These are phyloP conservation scores for Eurystomus glaucurus DNA, from an alignment of 2,797 vertebrate species.

Conservation along the genomic window DNA sequence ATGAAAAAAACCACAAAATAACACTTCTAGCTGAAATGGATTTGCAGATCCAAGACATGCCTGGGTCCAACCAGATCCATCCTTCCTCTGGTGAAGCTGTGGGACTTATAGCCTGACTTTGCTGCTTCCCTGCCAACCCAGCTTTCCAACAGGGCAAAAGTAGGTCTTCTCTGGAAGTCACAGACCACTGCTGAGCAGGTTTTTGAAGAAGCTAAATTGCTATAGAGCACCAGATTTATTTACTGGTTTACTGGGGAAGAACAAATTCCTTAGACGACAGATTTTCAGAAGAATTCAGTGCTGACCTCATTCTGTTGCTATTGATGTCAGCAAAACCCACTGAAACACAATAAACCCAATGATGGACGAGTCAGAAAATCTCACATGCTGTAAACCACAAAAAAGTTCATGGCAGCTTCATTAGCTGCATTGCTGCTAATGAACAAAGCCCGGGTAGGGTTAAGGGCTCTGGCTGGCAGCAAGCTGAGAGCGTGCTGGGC, in stretches of 20 bases:
- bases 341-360: constrained; percentile 48
- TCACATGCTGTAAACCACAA: not conserved
- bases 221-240: constrained; percentile 30
- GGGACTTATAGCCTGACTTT: not conserved
- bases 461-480: constrained; percentile 23
- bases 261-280: constrained; percentile 37
- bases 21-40: fast-evolving
- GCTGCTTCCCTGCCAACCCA: not conserved
- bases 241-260: constrained; percentile 18
- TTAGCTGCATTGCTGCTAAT: not conserved
- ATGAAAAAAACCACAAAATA: not conserved
- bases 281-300: constrained; percentile 44
- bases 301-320: constrained; percentile 62
- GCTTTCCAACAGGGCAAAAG: not conserved
- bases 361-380: constrained; percentile 47
- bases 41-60: not conserved
- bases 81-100: not conserved
- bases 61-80: not conserved
- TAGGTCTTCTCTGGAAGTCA: not conserved
- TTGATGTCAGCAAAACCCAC: constrained; percentile 15
- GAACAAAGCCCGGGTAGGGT: not conserved
- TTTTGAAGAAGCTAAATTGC: not conserved
- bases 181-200: not conserved
- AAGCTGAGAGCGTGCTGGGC: fast-evolving
- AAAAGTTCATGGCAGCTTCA: not conserved